Evolutionary conservation across 2,888 invertebrate species (phyloP).

Genomic region (Chironomus tentans): DNA sequence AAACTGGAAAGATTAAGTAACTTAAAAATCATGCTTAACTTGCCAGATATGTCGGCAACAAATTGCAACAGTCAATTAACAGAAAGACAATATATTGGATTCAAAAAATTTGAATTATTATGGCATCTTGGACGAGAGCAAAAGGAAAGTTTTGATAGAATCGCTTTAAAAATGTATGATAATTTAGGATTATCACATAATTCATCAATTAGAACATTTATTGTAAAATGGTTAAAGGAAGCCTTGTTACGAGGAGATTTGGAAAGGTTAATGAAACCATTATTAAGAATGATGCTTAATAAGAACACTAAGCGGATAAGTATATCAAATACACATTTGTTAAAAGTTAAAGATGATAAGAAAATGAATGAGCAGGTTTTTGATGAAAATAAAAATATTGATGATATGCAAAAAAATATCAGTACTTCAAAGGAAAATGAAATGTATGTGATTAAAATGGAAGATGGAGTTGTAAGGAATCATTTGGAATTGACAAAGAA

Average conservation of each 20-base stretch:
- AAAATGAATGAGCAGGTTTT: constrained; percentile 32
- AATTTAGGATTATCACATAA: constrained; percentile 44
- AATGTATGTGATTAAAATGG: constrained; percentile 73
- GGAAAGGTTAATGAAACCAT: constrained; percentile 65
- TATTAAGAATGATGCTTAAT: constrained; percentile 64
- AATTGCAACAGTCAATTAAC: constrained; percentile 34
- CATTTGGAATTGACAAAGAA: constrained; percentile 38
- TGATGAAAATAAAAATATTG: constrained; percentile 35
- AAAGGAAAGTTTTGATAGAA: constrained; percentile 47
- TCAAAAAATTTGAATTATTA: constrained; percentile 44
- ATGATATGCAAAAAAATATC: constrained; percentile 36
- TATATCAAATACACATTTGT: constrained; percentile 61
- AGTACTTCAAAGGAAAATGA: constrained; percentile 41
- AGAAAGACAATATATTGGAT: constrained; percentile 40
- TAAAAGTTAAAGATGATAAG: constrained; percentile 44
- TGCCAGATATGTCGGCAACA: constrained; percentile 31
- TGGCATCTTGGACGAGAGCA: constrained; percentile 72
- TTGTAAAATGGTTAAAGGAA: constrained; percentile 68
- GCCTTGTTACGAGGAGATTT: constrained; percentile 67
- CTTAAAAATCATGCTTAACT: constrained; percentile 38
- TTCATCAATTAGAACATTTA: constrained; percentile 44
- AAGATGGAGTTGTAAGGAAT: constrained; percentile 63
- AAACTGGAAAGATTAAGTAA: constrained; percentile 38
- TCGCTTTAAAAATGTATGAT: constrained; percentile 62
- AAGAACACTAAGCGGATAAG: constrained; percentile 73